Evolutionary conservation across 2,888 invertebrate genomes (phyloP).

Genomic region (Drosophila bunnanda): DNA sequence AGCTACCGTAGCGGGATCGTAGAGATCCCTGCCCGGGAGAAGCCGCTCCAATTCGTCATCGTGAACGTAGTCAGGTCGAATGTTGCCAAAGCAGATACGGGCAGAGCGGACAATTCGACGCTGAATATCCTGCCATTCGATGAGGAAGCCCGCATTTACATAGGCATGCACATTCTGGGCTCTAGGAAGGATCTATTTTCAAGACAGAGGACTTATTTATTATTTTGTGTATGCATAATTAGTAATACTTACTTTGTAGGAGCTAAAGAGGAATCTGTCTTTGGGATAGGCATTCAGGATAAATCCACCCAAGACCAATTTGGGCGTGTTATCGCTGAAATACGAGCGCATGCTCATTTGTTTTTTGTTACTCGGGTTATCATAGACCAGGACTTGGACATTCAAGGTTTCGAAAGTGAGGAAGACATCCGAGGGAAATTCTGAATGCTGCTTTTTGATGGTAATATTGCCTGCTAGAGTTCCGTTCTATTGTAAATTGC

Average conservation of each 20-base stretch:
- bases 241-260: conserved; percentile 91
- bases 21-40: conserved; percentile 85
- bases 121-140: conserved; percentile 83
- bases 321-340: conserved; percentile 87
- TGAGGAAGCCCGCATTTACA: conserved; percentile 90
- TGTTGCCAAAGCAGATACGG: conserved; percentile 88
- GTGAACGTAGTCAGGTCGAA: conserved; percentile 86
- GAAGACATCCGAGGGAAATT: conserved; percentile 90
- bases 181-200: conserved; percentile 90
- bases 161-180: conserved; percentile 92
- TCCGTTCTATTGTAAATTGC: conserved; percentile 85
- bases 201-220: no score
- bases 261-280: conserved; percentile 86
- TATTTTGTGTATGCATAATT: no score
- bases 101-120: conserved; percentile 78
- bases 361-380: conserved; percentile 82
- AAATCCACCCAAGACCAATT: conserved; percentile 87
- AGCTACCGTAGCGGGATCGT: conserved; percentile 77
- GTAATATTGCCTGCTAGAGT: conserved; percentile 90
- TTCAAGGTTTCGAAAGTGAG: conserved; percentile 85
- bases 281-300: conserved; percentile 86
- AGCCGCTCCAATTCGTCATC: conserved; percentile 86
- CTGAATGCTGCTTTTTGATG: conserved; percentile 88
- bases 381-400: conserved; percentile 70
- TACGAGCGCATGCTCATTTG: conserved; percentile 87